Conservation (phyloP, 2,797 vertebrate genomes). For the Peromyscus attwateri region DNA sequence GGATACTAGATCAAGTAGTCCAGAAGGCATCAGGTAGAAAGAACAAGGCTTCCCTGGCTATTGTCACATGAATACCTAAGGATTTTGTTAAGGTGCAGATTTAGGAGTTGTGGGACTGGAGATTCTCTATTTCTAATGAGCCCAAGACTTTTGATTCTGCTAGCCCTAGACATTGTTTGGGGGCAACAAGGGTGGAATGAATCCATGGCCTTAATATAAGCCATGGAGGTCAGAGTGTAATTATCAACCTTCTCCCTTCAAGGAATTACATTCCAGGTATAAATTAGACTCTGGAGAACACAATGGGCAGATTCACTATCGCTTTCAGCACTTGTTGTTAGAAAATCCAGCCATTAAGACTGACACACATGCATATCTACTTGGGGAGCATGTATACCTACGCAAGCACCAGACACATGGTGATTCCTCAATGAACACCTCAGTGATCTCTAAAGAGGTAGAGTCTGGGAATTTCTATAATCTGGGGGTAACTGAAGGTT, state of each 20-base stretch:
- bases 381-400: background rate
- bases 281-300: background rate
- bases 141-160: background rate
- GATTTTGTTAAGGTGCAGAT: background rate
- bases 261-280: background rate
- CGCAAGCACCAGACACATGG: background rate
- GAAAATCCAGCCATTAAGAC: background rate
- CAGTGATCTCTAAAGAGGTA: background rate
- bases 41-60: background rate
- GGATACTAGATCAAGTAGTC: background rate
- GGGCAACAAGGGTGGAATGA: background rate
- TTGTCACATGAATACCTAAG: background rate
- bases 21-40: background rate
- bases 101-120: background rate
- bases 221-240: background rate
- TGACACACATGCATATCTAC: background rate
- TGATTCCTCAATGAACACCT: background rate
- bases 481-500: background rate
- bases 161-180: background rate
- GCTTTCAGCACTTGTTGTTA: background rate
- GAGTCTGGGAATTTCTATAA: background rate
- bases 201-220: background rate
- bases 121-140: background rate
- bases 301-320: background rate
- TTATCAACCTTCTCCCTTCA: background rate